Conservation (phyloP, 2,797 vertebrate genomes). For the Megaceryle alcyon region DNA sequence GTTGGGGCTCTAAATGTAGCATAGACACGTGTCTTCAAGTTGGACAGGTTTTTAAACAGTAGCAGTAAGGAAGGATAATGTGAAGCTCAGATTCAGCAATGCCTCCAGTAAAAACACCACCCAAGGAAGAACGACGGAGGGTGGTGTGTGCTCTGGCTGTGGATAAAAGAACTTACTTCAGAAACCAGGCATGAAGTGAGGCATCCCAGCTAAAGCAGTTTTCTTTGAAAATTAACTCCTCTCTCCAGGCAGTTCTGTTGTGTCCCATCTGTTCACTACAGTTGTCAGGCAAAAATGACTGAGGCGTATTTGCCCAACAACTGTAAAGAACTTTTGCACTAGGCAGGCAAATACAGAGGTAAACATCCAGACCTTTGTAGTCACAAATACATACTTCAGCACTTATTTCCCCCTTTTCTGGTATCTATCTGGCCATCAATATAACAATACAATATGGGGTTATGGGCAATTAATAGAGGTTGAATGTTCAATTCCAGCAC, state of each 20-base stretch:
- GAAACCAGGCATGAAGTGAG: slow-evolving; percentile 44
- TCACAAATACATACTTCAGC: not conserved
- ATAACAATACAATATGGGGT: not conserved
- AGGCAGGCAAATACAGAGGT: not conserved
- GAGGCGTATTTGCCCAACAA: not conserved
- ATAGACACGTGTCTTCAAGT: slow-evolving; percentile 25
- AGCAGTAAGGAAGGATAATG: slow-evolving; percentile 29
- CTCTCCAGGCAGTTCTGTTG: slow-evolving; percentile 27
- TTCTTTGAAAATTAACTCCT: slow-evolving; percentile 60
- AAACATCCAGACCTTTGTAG: not conserved
- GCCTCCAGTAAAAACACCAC: slow-evolving; percentile 61
- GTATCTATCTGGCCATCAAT: not conserved
- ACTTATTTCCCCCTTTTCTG: not conserved
- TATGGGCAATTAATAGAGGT: not conserved
- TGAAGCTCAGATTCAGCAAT: slow-evolving; percentile 13
- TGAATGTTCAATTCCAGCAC: not conserved
- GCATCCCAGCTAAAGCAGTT: slow-evolving; percentile 21
- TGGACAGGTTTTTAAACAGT: slow-evolving; percentile 51
- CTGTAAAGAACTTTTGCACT: not conserved
- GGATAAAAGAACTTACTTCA: slow-evolving; percentile 66
- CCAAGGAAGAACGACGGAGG: slow-evolving; percentile 32
- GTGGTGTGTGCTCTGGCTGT: slow-evolving; percentile 63
- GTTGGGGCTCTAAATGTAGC: not conserved
- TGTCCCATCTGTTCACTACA: slow-evolving; percentile 12
- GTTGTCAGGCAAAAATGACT: not conserved